Evolutionary conservation across 2,797 vertebrate genomes (phyloP), one percentile per base, ranked within the genome.

Genomic region (Tenualosa thibaudeaui): DNA sequence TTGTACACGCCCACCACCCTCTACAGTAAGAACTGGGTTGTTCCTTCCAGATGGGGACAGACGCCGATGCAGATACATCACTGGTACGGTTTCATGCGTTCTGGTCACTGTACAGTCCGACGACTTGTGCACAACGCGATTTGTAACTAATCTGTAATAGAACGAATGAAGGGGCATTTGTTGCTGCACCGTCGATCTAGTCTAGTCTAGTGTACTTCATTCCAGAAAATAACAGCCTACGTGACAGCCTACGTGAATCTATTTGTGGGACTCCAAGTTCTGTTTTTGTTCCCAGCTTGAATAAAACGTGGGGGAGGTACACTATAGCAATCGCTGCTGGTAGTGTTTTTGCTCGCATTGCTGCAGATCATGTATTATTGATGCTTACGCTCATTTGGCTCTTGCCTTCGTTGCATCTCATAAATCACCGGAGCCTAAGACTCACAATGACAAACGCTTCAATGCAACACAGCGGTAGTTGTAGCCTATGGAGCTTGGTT

Each of bases 1-100:
- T 90, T 89, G 89, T 12, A 49, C 89, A 88, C 92, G 89, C 91
- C 89, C 89, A 88, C 90, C 82, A 82, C 85, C 54, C 84, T 68
- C 58, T 87, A 81, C 84, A 84, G 78, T 9, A 85, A 53, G 24
- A 58, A 84, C 81, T n/a, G n/a, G 50, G 31, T 60, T 81, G 19
- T 49, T 56, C 81, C 82, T 19, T 83, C 56, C 71, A 9, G 78
- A 85, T 26, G 60, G 56, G 62, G 37, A 56, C 7, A 13, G 49
- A 43, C 71, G 31, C 15, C 40, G 40, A 78, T 46, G 71, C 71
- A 78, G 40, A 43, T 49, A 46, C 71, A 75, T 15, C 68, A 46
- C 40, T 46, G 71, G 37, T 31, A 37, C 40, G 26, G 6, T 43
- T 40, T 8, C 13, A 26, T 46, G 31, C 26, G 8, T 75, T 40